These are phyloP conservation scores for Ariopsis seemanni DNA, from an alignment of 2,113 vertebrate genomes.

Conservation along the genomic window DNA sequence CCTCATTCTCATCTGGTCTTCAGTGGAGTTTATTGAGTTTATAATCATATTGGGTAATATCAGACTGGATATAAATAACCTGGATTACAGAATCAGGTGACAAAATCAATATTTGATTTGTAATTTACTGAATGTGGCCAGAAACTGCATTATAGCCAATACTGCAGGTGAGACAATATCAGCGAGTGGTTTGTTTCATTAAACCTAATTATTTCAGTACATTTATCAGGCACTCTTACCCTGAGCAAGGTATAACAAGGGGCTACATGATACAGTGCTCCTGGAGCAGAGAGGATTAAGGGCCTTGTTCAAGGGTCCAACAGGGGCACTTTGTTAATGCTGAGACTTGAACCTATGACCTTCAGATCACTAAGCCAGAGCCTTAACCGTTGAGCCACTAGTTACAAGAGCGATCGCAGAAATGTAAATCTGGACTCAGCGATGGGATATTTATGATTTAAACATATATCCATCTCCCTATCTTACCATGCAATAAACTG, in stretches of 20 bases:
- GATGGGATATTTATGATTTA: neutral
- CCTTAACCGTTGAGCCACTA: neutral
- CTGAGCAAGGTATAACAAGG: no score
- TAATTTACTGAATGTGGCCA: neutral
- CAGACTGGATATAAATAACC: neutral
- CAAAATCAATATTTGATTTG: neutral
- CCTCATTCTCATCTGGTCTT: constrained; percentile 40
- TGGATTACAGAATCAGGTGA: neutral
- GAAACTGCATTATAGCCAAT: neutral
- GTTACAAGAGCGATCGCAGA: neutral
- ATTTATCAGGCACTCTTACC: no score
- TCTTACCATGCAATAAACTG: neutral
- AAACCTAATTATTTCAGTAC: neutral
- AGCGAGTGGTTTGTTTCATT: neutral
- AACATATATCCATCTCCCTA: neutral
- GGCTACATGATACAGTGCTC: no score
- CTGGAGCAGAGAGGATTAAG: no score
- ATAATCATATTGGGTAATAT: neutral
- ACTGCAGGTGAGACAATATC: neutral
- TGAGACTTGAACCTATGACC: no score
- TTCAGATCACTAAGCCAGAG: no score
- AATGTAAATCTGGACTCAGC: neutral
- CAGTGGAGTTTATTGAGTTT: neutral
- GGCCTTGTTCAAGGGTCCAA: no score
- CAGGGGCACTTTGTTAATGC: no score